phyloP scores from a whole-genome alignment of 1,140 invertebrate species.

The Heliconius hermathena region DNA sequence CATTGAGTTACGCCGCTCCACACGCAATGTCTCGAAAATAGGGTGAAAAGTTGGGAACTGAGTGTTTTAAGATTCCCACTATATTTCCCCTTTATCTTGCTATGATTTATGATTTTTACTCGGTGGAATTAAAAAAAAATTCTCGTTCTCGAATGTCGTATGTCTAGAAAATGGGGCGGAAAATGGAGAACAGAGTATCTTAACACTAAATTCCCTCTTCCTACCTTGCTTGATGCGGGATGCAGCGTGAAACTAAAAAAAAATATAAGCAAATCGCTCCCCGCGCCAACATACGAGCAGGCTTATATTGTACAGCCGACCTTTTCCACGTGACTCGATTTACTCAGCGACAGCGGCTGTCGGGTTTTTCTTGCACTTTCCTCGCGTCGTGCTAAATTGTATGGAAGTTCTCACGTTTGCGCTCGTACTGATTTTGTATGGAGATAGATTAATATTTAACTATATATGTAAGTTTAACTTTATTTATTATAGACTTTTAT shows the following conservation, averaged over 20 bases:
- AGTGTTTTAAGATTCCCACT: too few relatives aligned
- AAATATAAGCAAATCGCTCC: conserved; percentile 26
- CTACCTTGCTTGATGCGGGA: not conserved
- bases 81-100: too few relatives aligned
- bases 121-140: too few relatives aligned
- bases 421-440: not conserved
- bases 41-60: too few relatives aligned
- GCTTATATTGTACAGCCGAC: conserved; percentile 35
- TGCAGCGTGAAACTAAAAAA: not conserved
- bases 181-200: too few relatives aligned
- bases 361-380: conserved; percentile 52
- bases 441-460: not conserved
- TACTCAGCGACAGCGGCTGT: conserved; percentile 55
- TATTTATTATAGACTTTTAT: not conserved
- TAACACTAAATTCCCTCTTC: not conserved
- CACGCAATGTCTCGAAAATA: too few relatives aligned
- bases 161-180: too few relatives aligned
- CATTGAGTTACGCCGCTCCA: too few relatives aligned
- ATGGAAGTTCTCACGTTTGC: conserved; percentile 48
- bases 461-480: too few relatives aligned
- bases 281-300: conserved; percentile 21
- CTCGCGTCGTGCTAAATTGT: conserved; percentile 60
- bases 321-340: conserved; percentile 67
- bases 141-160: too few relatives aligned
- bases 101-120: too few relatives aligned